Base-by-base conservation (phyloP, 2,888 invertebrate species). In the Erebia aethiops region DNA sequence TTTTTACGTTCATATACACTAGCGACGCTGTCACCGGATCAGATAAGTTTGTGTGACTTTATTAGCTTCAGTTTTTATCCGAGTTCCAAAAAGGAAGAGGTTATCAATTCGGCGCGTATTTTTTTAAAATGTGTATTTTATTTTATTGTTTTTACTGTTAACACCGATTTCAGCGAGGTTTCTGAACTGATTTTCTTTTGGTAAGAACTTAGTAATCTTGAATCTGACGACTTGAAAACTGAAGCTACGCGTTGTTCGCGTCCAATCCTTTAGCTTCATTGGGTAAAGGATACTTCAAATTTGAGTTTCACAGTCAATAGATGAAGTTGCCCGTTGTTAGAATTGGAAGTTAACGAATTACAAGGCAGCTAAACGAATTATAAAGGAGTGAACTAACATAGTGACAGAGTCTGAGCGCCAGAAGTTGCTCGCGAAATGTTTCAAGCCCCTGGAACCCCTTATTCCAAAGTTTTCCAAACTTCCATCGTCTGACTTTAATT, bases 381-480 rank as follows among this genome's bases (percentile, higher is more conserved):
- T 62, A 62, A 62, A 62, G 62, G 62, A 62, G 49, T 21, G 62
- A 62, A 62, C 62, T 62, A 62, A 49, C 62, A 62, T 49, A 62
- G 49, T 62, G 62, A 62, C 49, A 62, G 62, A 62, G 46, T 62
- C 62, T 18, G 62, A 62, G 10, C 62, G 49, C 62, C 61, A 49
- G 21, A 49, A 62, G 62, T 62, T 62, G 11, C 49, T 62, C 46
- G 62, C 62, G 62, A 62, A 62, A n/a, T 62, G 62, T 62, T 49
- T 21, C 49, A 13, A 62, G 18, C 49, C 46, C 21, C 46, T 49
- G 62, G 49, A 62, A 62, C 62, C 62, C 62, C 62, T 62, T 62
- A 62, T 62, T 62, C 21, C 62, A 14, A 62, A 62, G 62, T 62
- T 62, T 62, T 21, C 46, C 62, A 49, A 62, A 62, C 46, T 62